Evolutionary conservation across 2,888 invertebrate genomes (phyloP).

Genomic region (Amorpha juglandis): DNA sequence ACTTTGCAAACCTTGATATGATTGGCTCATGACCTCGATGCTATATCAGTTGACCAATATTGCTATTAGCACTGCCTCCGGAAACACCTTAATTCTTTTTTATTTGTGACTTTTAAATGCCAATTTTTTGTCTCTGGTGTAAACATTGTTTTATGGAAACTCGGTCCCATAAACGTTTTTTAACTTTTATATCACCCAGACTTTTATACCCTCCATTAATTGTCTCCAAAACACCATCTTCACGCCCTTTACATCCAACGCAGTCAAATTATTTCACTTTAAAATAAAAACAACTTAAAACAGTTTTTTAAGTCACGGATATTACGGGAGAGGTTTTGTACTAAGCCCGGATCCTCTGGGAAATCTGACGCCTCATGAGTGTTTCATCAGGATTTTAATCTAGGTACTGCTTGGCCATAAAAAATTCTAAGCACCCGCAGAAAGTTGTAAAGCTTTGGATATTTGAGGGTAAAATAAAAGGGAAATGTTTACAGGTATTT

Average conservation of each 20-base stretch:
- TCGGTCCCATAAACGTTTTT: too few relatives aligned
- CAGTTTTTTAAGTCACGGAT: neutral
- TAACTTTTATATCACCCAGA: too few relatives aligned
- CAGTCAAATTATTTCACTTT: neutral
- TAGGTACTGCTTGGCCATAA: slow-evolving; percentile 4
- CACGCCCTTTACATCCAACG: neutral
- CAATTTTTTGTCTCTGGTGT: too few relatives aligned
- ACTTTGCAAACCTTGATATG: too few relatives aligned
- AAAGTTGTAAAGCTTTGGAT: neutral
- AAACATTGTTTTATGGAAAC: too few relatives aligned
- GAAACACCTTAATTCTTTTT: too few relatives aligned
- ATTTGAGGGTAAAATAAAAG: neutral
- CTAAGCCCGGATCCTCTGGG: slow-evolving; percentile 1
- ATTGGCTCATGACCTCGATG: too few relatives aligned
- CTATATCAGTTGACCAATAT: too few relatives aligned
- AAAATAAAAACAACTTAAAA: neutral
- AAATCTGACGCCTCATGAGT: slow-evolving; percentile 9
- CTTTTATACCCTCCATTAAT: too few relatives aligned
- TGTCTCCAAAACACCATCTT: neutral
- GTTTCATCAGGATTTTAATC: slow-evolving; percentile 10
- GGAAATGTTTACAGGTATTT: too few relatives aligned
- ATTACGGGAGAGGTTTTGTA: neutral
- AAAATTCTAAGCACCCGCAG: slow-evolving; percentile 2
- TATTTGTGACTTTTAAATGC: too few relatives aligned
- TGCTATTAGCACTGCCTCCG: too few relatives aligned